Conservation (phyloP, 2,113 vertebrate genomes). For the Neolamprologus falcicula region DNA sequence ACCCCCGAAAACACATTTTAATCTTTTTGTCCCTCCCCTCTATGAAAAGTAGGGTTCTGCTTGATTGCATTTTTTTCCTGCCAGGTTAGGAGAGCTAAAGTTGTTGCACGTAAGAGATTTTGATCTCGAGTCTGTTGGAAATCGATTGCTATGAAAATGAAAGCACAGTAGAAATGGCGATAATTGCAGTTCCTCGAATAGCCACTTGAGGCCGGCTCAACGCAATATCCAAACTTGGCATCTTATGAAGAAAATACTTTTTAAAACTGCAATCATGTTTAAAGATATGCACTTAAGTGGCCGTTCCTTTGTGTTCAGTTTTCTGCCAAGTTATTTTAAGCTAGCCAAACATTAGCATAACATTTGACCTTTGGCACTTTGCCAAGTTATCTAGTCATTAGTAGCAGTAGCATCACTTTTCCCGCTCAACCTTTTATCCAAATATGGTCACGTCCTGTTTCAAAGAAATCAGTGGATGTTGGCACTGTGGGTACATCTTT, state of each 20-base stretch:
- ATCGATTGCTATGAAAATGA: neutral
- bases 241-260: neutral
- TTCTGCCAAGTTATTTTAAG: neutral
- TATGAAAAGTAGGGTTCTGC: fast-evolving
- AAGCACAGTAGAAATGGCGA: fast-evolving
- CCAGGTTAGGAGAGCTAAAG: neutral
- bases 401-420: neutral
- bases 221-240: neutral
- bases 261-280: neutral
- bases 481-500: neutral
- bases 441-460: neutral
- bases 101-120: neutral
- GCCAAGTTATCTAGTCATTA: neutral
- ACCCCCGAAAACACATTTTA: neutral
- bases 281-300: neutral
- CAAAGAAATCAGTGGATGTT: fast-evolving
- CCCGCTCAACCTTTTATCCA: neutral
- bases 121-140: neutral
- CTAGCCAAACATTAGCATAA: neutral
- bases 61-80: neutral
- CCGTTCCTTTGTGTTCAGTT: neutral
- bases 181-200: neutral
- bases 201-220: neutral
- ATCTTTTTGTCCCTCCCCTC: neutral
- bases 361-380: neutral